Evolutionary conservation across 2,888 invertebrate genomes (phyloP).

Genomic region (Thereva nobilitata): DNA sequence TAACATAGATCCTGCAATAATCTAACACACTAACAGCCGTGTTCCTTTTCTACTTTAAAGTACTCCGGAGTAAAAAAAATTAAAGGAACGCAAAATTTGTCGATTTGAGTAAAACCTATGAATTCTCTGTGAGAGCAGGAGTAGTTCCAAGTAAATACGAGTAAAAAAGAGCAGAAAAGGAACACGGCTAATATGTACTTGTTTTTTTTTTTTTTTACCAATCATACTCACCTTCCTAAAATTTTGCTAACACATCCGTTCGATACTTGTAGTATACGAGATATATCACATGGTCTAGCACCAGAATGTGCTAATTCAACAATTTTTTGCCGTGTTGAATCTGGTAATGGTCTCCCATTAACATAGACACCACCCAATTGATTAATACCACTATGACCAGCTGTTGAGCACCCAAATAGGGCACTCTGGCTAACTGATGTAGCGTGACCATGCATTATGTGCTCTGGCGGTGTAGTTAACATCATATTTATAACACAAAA

Average conservation of each 20-base stretch:
- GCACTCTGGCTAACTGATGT: constrained; percentile 71
- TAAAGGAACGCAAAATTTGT: no score
- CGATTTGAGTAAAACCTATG: no score
- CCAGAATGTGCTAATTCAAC: constrained; percentile 98
- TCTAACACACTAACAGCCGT: no score
- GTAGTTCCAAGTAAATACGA: no score
- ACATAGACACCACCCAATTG: constrained; percentile 99
- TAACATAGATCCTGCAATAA: no score
- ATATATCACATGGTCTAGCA: constrained; percentile 98
- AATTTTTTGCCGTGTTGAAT: constrained; percentile 97
- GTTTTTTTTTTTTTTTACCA: no score
- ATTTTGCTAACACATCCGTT: constrained; percentile 99
- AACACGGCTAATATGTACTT: no score
- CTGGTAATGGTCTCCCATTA: constrained; percentile 96
- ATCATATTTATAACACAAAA: constrained; percentile 50
- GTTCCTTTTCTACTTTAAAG: no score
- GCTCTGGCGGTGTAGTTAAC: constrained; percentile 64
- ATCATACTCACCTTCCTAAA: constrained; percentile 79
- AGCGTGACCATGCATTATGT: constrained; percentile 68
- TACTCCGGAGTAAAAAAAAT: no score
- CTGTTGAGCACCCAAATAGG: constrained; percentile 83
- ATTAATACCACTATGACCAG: constrained; percentile 98
- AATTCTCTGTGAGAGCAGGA: no score
- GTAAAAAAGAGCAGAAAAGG: no score
- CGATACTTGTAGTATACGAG: constrained; percentile 96